phyloP scores from a whole-genome alignment of 2,888 invertebrate genomes.

The Heterodera filipjevi region DNA sequence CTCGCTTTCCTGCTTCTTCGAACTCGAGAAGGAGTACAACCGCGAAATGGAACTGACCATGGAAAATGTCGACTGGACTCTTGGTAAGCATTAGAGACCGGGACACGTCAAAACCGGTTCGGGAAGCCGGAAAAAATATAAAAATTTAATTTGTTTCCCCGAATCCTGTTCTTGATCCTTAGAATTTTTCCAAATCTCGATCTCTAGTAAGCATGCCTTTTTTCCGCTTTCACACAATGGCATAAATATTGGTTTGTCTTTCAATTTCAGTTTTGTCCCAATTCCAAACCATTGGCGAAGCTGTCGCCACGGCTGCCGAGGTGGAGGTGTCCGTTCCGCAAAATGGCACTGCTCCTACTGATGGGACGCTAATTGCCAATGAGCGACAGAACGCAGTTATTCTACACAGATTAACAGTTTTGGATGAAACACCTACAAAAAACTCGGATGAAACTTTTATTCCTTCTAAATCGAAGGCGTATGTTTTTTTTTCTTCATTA shows the following conservation, averaged over 20 bases:
- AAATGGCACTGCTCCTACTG: background rate
- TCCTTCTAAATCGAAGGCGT: background rate
- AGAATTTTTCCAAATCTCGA: no score
- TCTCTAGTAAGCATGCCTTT: no score
- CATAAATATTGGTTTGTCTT: background rate
- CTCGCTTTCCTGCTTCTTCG: background rate
- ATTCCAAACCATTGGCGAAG: background rate
- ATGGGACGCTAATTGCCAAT: background rate
- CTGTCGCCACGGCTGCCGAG: no score
- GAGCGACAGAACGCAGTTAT: background rate
- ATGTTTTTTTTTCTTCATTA: background rate
- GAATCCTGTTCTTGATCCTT: no score
- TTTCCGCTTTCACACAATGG: background rate
- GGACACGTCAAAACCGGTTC: no score
- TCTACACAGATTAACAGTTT: background rate
- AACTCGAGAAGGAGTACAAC: conserved; percentile 11
- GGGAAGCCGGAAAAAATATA: no score
- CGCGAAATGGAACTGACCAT: conserved; percentile 19
- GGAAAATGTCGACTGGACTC: conserved; percentile 23
- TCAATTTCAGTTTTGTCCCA: conserved; percentile 17
- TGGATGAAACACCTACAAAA: conserved; percentile 4
- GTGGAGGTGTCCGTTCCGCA: background rate
- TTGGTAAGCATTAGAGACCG: no score
- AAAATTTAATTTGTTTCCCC: no score
- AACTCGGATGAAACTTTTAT: background rate